Conservation (phyloP, 2,113 vertebrate genomes). For the Leucopternis melanops region DNA sequence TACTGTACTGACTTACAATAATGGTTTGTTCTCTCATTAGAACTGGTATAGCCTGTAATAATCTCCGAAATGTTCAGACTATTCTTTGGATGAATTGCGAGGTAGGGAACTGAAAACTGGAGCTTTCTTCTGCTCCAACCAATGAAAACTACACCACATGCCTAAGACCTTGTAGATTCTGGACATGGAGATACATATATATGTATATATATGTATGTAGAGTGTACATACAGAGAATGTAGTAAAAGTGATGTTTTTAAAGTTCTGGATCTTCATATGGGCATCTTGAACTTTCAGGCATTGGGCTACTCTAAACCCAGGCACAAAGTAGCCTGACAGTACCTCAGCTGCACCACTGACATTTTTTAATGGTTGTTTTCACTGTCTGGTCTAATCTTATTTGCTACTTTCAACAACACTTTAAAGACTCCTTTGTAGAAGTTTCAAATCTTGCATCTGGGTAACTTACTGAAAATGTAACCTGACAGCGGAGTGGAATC, state of each 20-base stretch:
- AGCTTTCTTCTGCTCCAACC: not conserved
- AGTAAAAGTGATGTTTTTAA: not conserved
- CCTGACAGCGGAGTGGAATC: conserved; percentile 50
- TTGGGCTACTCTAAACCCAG: not conserved
- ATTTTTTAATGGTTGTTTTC: not conserved
- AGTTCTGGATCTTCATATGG: not conserved
- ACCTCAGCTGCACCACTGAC: not conserved
- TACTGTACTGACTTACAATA: not conserved
- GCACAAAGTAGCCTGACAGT: not conserved
- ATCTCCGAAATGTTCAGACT: not conserved
- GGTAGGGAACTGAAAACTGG: not conserved
- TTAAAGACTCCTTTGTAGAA: conserved; percentile 14
- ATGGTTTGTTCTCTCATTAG: not conserved
- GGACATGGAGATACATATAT: not conserved
- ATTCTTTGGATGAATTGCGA: not conserved
- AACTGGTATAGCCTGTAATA: not conserved
- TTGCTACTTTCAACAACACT: conserved; percentile 24
- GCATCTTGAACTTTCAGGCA: not conserved
- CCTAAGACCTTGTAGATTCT: not conserved
- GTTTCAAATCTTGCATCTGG: conserved; percentile 17
- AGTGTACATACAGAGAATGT: not conserved
- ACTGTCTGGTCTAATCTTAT: not conserved
- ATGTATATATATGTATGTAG: not conserved
- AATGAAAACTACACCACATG: not conserved
- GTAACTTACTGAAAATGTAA: conserved; percentile 61